Conservation (phyloP, 2,888 invertebrate species). For the Polydrusus pterygomalis region DNA sequence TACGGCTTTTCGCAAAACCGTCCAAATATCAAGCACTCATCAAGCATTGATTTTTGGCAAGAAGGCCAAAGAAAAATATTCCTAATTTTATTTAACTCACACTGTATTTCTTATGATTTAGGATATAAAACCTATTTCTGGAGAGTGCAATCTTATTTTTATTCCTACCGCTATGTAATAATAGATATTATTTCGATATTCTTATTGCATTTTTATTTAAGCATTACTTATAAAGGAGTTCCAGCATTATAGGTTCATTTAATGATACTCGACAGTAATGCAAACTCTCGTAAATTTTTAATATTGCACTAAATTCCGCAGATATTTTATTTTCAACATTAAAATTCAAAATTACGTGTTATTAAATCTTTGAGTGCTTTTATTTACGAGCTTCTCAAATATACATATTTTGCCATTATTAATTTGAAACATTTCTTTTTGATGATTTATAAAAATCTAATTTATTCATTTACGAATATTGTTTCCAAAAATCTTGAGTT, state of each 20-base stretch:
- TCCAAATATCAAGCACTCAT: too few species aligned
- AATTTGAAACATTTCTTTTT: constrained; percentile 51
- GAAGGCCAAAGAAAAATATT: too few species aligned
- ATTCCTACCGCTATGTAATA: too few species aligned
- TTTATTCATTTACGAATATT: neutral
- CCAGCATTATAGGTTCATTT: constrained; percentile 5
- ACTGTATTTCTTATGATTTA: too few species aligned
- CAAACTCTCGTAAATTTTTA: constrained; percentile 15
- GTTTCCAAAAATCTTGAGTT: too few species aligned
- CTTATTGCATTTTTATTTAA: neutral
- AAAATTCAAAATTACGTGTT: constrained; percentile 59
- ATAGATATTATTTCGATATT: neutral
- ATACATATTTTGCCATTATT: constrained; percentile 63
- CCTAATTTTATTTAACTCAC: too few species aligned
- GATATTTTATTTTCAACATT: constrained; percentile 22
- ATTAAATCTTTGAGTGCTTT: constrained; percentile 61
- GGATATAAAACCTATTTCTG: too few species aligned
- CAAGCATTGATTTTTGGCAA: too few species aligned
- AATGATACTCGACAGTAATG: constrained; percentile 11
- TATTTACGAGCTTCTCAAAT: constrained; percentile 60
- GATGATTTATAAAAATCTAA: neutral
- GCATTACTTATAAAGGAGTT: constrained; percentile 8
- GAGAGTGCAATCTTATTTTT: too few species aligned
- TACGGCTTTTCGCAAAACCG: too few species aligned
- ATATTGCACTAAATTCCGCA: constrained; percentile 23